These are phyloP conservation scores for Dromius quadrimaculatus DNA, from an alignment of 2,888 invertebrate species.

Conservation along the genomic window DNA sequence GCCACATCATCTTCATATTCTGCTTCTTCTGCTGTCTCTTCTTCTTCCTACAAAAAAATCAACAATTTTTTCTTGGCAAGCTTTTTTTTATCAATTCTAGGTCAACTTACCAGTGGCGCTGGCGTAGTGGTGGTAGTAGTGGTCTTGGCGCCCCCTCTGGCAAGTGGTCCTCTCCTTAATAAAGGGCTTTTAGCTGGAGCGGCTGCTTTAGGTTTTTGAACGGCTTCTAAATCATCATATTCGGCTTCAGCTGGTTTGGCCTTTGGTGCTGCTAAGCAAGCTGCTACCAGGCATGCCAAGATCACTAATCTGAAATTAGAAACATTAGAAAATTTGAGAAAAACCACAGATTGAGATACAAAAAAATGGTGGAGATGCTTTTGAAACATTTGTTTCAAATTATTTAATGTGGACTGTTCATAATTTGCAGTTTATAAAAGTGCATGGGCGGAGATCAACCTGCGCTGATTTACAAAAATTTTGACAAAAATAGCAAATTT, in stretches of 20 bases:
- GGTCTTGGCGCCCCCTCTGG: constrained; percentile 60
- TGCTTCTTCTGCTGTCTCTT: constrained; percentile 69
- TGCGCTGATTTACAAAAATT: no score
- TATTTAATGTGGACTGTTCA: no score
- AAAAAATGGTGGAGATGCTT: no score
- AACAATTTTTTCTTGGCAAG: neutral
- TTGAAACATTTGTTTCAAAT: no score
- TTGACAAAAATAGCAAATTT: no score
- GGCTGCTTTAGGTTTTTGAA: constrained; percentile 63
- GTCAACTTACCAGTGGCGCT: constrained; percentile 58
- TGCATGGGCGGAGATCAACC: no score
- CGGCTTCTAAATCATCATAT: constrained; percentile 63
- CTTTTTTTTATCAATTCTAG: neutral
- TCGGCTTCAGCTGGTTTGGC: constrained; percentile 62
- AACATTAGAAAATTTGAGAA: neutral
- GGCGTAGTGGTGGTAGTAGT: constrained; percentile 63
- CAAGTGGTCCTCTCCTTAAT: constrained; percentile 63
- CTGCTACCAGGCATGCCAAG: constrained; percentile 54
- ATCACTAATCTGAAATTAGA: constrained; percentile 40
- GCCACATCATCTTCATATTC: constrained; percentile 72
- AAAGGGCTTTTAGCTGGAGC: constrained; percentile 61
- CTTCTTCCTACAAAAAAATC: constrained; percentile 63
- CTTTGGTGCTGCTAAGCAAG: constrained; percentile 55
- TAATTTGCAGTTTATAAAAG: no score
- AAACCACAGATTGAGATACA: no score